Evolutionary conservation across 2,888 invertebrate genomes (phyloP), one percentile per base, ranked within the genome.

Genomic region (Polymixis lichenea): DNA sequence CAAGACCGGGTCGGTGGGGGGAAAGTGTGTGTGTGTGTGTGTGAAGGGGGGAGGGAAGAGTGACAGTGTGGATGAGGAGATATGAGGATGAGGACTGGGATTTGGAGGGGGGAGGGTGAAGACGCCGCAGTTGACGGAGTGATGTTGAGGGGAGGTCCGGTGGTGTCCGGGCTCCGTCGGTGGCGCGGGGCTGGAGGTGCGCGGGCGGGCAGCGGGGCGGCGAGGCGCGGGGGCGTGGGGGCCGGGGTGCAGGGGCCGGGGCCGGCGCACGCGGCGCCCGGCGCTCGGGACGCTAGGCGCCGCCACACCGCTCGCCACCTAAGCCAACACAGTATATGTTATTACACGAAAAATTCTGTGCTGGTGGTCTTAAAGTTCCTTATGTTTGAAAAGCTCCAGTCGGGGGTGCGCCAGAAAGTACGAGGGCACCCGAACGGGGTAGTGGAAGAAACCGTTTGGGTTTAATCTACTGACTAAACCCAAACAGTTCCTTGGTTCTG

Each of bases 241-340:
- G 84, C 72, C 68, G 80, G 88, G 83, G 78, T 84, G 69, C 46
- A 85, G 66, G 82, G 82, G 86, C 85, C 86, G 87, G 88, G 25
- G 88, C 89, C 83, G 86, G 89, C 87, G 88, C 89, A 88, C 64
- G 87, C 84, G 86, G 86, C 74, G 82, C 85, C 80, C 86, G n/a
- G n/a, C 56, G 66, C 68, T 67, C 79, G 77, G 85, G 88, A 87
- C 91, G 90, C 91, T 93, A 92, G 91, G 91, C 94, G 94, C 94
- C 95, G 94, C 95, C 94, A 95, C 95, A 94, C 95, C 96, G 95
- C 95, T 96, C 96, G 96, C 96, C 96, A 96, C 96, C 96, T 96
- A 91, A 1, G 55, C 19, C 56, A 72, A 73, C 73, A 72, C n/a
- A 72, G 13, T 17, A 43, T 25, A 43, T 28, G 25, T 53, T 72